Conservation (phyloP, 92 coral and sea anemone species). For the Zoanthus sociatus region DNA sequence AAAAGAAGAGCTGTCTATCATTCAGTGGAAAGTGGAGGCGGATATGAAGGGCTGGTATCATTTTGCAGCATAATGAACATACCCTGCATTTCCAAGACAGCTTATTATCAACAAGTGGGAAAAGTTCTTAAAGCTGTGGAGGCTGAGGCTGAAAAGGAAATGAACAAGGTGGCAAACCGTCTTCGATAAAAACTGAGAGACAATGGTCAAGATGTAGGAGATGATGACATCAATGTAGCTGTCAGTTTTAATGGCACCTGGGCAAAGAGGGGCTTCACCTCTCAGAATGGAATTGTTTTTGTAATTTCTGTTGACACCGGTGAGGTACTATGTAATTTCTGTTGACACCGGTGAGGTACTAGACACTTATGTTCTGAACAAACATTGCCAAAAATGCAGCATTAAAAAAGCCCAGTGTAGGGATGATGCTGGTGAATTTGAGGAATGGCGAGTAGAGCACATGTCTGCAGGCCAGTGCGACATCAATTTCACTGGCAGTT, state of each 20-base stretch:
- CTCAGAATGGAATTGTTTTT: slow-evolving; percentile 25
- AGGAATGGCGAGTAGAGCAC: slow-evolving; percentile 49
- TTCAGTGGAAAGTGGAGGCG: slow-evolving; percentile 54
- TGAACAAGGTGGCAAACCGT: slow-evolving; percentile 49
- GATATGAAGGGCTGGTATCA: slow-evolving; percentile 61
- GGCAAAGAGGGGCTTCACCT: not conserved
- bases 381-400: slow-evolving; percentile 51
- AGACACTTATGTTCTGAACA: slow-evolving; percentile 54
- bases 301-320: no score
- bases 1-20: slow-evolving; percentile 49
- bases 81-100: slow-evolving; percentile 51
- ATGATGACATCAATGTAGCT: slow-evolving; percentile 24
- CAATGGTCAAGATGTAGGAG: slow-evolving; percentile 10
- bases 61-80: slow-evolving; percentile 63
- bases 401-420: slow-evolving; percentile 60
- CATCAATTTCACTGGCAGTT: slow-evolving; percentile 62
- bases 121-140: slow-evolving; percentile 35
- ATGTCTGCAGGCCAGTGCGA: slow-evolving; percentile 20
- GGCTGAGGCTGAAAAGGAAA: slow-evolving; percentile 66
- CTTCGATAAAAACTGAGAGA: slow-evolving; percentile 24
- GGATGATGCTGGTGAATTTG: slow-evolving; percentile 26
- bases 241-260: no score
- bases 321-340: no score
- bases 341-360: slow-evolving; percentile 38
- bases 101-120: slow-evolving; percentile 52